Percentiles rank a stretch among this genome's conserved stretches.
Evolutionary conservation across 1,140 invertebrate species (phyloP).

Genomic region (Diuraphis noxia): DNA sequence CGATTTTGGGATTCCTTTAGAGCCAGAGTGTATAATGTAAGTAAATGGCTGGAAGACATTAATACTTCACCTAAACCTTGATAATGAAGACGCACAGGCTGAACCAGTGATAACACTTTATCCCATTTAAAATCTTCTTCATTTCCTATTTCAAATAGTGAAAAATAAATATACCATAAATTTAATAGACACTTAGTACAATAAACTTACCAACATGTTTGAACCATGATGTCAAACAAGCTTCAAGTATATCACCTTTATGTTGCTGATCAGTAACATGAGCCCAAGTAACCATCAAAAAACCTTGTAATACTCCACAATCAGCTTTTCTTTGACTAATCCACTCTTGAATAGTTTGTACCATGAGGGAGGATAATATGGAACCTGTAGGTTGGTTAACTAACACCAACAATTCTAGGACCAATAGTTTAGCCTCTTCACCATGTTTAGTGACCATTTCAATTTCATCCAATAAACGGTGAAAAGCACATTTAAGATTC

Average conservation of each 20-base stretch:
- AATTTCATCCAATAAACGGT: slow-evolving; percentile 66
- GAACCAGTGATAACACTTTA: slow-evolving; percentile 60
- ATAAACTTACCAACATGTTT: slow-evolving; percentile 59
- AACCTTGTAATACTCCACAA: slow-evolving; percentile 62
- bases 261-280: slow-evolving; percentile 61
- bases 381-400: slow-evolving; percentile 61
- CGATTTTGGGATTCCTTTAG: slow-evolving; percentile 61
- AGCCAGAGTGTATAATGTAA: slow-evolving; percentile 63
- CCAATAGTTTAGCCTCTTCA: slow-evolving; percentile 59
- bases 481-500: slow-evolving; percentile 64
- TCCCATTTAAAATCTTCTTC: slow-evolving; percentile 60
- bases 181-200: background rate
- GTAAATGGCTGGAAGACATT: slow-evolving; percentile 61
- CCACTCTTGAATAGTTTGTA: slow-evolving; percentile 59
- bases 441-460: slow-evolving; percentile 65
- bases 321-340: slow-evolving; percentile 60
- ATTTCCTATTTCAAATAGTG: slow-evolving; percentile 41
- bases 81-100: slow-evolving; percentile 61
- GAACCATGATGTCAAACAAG: slow-evolving; percentile 63
- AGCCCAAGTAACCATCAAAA: slow-evolving; percentile 61
- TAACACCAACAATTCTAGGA: slow-evolving; percentile 61
- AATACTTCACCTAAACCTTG: slow-evolving; percentile 61
- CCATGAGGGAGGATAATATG: slow-evolving; percentile 56
- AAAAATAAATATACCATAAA: background rate
- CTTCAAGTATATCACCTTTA: slow-evolving; percentile 63